Base-by-base conservation (phyloP, 2,888 invertebrate genomes). In the Choreutis nemorana region DNA sequence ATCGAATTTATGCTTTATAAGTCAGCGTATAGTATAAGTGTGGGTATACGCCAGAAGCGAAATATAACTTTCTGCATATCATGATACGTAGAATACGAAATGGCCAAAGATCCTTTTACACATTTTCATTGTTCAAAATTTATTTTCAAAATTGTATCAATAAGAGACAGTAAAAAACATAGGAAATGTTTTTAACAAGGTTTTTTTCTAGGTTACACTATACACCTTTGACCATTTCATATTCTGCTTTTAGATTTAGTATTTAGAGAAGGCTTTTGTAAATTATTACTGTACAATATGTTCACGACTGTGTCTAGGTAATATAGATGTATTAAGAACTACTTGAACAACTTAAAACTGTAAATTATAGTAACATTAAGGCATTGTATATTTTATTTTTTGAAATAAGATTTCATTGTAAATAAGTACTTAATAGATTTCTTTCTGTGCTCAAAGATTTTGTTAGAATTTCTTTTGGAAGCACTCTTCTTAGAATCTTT, bases 271-370 rank as follows among this genome's bases (percentile, higher is more conserved):
- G 66, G 6, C 72, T 68, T 73, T 72, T 53, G 13, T 54, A 77
- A 77, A 77, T 77, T 73, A 77, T 75, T 71, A 68, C 72, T 78
- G 77, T 78, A 78, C 43, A 58, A 66, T 73, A 72, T n/a, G 43
- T 49, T 59, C 15, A 55, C 57, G 66, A 68, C 71, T 73, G 73
- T 71, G 63, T 52, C 58, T 72, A 73, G 65, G 44, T 40, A 40
- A 45, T 59, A 63, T 14, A 50, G 45, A 53, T 48, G n/a, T 41
- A 50, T 44, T 50, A n/a, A n/a, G n/a, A n/a, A n/a, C n/a, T n/a
- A n/a, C n/a, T n/a, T n/a, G n/a, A n/a, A n/a, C n/a, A n/a, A n/a
- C 50, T 34, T 37, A 39, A 38, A 22, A 29, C 28, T 63, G 60
- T 62, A 64, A 48, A 61, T 63, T 58, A 32, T 51, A 47, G 41